These are phyloP conservation scores for Anastrepha obliqua DNA, from an alignment of 1,140 invertebrate species.

Conservation along the genomic window DNA sequence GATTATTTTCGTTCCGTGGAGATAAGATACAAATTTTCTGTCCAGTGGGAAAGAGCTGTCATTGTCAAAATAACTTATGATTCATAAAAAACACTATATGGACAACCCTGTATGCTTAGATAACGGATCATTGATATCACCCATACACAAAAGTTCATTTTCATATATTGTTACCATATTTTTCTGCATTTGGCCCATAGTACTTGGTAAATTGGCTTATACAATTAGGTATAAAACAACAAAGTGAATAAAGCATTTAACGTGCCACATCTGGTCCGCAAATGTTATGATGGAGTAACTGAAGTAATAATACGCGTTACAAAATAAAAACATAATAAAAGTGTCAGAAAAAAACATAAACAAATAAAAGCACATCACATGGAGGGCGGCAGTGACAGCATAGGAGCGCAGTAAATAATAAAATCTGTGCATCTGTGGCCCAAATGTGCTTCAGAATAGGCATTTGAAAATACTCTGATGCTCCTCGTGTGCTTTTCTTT, in stretches of 20 bases:
- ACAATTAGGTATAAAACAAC: conserved; percentile 1
- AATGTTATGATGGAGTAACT: conserved; percentile 8
- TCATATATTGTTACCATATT: background rate
- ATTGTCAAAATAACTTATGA: too few species aligned
- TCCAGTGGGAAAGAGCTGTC: too few species aligned
- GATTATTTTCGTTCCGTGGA: too few species aligned
- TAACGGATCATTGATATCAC: too few species aligned
- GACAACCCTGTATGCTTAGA: too few species aligned
- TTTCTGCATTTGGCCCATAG: background rate
- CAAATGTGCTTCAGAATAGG: background rate
- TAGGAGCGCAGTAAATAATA: conserved; percentile 5
- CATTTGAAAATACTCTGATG: background rate
- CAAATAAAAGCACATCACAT: background rate
- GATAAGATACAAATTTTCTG: too few species aligned
- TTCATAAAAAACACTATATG: too few species aligned
- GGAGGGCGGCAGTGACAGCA: background rate
- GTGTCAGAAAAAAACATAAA: background rate
- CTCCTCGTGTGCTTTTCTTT: background rate
- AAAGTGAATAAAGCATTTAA: conserved; percentile 52
- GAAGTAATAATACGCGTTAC: background rate
- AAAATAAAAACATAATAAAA: conserved; percentile 14
- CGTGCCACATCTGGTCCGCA: conserved; percentile 35
- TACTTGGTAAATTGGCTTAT: background rate
- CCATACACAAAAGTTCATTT: too few species aligned
- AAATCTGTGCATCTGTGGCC: conserved; percentile 16